These are phyloP conservation scores for Shargacucullia verbasci DNA, from an alignment of 2,888 invertebrate species.

Conservation along the genomic window DNA sequence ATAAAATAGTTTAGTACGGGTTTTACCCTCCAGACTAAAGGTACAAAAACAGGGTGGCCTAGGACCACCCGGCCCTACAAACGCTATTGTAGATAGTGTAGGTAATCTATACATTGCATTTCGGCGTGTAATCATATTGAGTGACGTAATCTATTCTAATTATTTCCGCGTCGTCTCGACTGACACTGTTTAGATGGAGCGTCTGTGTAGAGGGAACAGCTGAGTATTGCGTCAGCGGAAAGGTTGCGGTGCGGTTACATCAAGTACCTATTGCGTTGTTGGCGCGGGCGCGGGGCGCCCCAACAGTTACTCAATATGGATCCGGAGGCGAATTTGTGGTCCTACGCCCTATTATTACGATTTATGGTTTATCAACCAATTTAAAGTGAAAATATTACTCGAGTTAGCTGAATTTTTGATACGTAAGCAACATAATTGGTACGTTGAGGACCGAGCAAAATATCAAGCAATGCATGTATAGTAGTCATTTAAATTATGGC, in stretches of 20 bases:
- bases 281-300: too few species aligned
- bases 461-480: conserved; percentile 7
- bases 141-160: conserved; percentile 75
- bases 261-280: conserved; percentile 73
- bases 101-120: conserved; percentile 39
- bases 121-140: conserved; percentile 46
- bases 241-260: conserved; percentile 85
- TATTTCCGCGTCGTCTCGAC: conserved; percentile 79
- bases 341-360: conserved; percentile 50
- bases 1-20: too few species aligned
- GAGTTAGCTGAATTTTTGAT: neutral
- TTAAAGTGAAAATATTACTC: conserved; percentile 2
- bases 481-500: conserved; percentile 28
- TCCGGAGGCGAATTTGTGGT: conserved; percentile 63
- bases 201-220: conserved; percentile 66
- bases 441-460: conserved; percentile 4
- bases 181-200: conserved; percentile 75
- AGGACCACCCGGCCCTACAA: conserved; percentile 34
- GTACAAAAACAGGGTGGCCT: conserved; percentile 22
- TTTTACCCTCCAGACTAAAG: too few species aligned
- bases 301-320: conserved; percentile 75
- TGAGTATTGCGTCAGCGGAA: conserved; percentile 82
- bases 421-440: conserved; percentile 23
- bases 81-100: conserved; percentile 30
- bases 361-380: conserved; percentile 1